Evolutionary conservation across 2,113 vertebrate species (phyloP), one percentile per base, ranked within the genome.

Genomic region (Oenanthe melanoleuca): DNA sequence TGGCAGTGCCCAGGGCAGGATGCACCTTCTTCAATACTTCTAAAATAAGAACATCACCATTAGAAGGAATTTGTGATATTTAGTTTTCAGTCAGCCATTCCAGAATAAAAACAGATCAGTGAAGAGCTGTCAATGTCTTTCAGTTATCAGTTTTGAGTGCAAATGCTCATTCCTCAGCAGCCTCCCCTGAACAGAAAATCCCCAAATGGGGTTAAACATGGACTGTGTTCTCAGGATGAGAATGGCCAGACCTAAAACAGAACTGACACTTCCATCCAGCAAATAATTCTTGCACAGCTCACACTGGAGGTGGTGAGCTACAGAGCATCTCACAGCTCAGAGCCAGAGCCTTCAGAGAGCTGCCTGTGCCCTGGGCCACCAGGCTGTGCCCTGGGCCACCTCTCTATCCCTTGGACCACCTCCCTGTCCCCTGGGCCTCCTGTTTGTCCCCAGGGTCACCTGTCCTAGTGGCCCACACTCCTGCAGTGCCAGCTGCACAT

Each of bases 81-180:
- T 50, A 49, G 45, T 40, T 91, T 91, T 65, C 64, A 78, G 86
- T 31, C 60, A 89, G 50, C 60, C 5, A 1, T 42, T 45, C 89
- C 69, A 73, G 75, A 82, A 82, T 56, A 64, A 49, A 77, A 89
- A 85, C 0, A 89, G 73, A 87, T 49, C 75, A 70, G 37, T 42
- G 59, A 67, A 38, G 80, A 53, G 59, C 86, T 65, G 77, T 59
- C 94, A 93, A 45, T 83, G 83, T 8, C 67, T 80, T 80, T 80
- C 40, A 77, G 72, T 75, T 77, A 83, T 42, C 83, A 88, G 73
- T 80, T 86, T 37, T 83, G 75, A 61, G 59, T 53, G 42, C n/a
- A 80, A 83, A 93, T 91, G 89, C 80, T 74, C 77, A 59, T 88
- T 93, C 84, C 83, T 94, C 33, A 70, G 84, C 83, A 55, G 91